phyloP scores from a whole-genome alignment of 2,888 invertebrate genomes.

The Peribatodes rhomboidaria region DNA sequence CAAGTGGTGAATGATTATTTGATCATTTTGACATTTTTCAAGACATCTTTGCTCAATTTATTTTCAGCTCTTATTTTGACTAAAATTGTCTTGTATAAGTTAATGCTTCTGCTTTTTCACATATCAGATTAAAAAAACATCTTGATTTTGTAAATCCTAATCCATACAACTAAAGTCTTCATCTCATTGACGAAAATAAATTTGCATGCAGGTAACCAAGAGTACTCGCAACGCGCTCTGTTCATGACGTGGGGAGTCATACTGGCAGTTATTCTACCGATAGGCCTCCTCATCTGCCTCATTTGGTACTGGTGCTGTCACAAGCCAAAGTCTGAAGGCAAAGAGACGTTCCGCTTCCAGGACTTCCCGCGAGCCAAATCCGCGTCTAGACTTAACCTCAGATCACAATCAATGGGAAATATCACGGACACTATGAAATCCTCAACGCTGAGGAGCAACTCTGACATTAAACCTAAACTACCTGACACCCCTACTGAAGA shows the following conservation, averaged over 20 bases:
- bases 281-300: constrained; percentile 87
- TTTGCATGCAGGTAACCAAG: constrained; percentile 87
- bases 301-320: constrained; percentile 88
- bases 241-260: constrained; percentile 92
- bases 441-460: constrained; percentile 73
- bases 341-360: constrained; percentile 85
- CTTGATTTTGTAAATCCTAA: background rate
- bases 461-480: constrained; percentile 70
- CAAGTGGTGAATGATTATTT: too few species aligned
- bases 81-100: too few species aligned
- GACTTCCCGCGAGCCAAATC: constrained; percentile 86
- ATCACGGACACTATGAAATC: constrained; percentile 82
- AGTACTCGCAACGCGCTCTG: constrained; percentile 90
- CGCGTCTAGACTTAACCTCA: constrained; percentile 86
- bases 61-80: too few species aligned
- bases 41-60: too few species aligned
- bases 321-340: constrained; percentile 87
- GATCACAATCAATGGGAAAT: constrained; percentile 84
- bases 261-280: constrained; percentile 90
- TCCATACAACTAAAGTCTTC: background rate
- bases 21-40: too few species aligned
- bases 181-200: background rate
- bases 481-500: constrained; percentile 76
- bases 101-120: too few species aligned
- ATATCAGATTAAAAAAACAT: too few species aligned